Evolutionary conservation across 2,888 invertebrate genomes (phyloP), one percentile per base, ranked within the genome.

Genomic region (Laspeyria flexula): DNA sequence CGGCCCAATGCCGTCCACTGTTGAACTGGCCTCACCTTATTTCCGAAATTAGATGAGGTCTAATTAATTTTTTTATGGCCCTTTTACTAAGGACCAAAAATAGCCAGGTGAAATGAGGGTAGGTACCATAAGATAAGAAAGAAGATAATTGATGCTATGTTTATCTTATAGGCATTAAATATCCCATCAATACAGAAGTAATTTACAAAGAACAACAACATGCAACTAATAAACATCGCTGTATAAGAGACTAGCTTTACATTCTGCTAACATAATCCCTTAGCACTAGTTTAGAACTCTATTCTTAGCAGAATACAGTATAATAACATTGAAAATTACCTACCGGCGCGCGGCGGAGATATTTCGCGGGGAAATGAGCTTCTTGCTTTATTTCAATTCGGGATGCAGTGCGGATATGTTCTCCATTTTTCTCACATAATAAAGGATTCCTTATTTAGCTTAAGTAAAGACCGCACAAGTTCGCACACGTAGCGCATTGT

Each of bases 391-490:
- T 38, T 44, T 39, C 29, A 35, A 35, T 47, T 35, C 5, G 16
- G 33, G 25, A 30, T 49, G n/a, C 40, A 47, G 37, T 4, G 29
- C 39, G 15, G 30, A 40, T 37, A 49, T 29, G 35, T 53, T 65
- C 48, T n/a, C 27, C 37, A 60, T 52, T 60, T 68, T 62, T 62
- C 55, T 60, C 66, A 59, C 63, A 57, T 53, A 48, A 65, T 55
- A 55, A 59, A 59, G 40, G 29, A 11, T 18, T 47, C 63, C 63
- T 53, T 60, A 63, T 69, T 52, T 47, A 61, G 58, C 44, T 34
- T 69, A 69, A 72, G 66, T 71, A 70, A 68, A 60, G 59, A 62
- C 46, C 41, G 35, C 35, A 48, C 38, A 70, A 57, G 51, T 51
- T 60, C 30, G 49, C 49, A 44, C 68, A 67, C 60, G 66, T 59